Evolutionary conservation across 2,797 vertebrate species (phyloP), one percentile per base, ranked within the genome.

Genomic region (Hypotaenidia philippensis): DNA sequence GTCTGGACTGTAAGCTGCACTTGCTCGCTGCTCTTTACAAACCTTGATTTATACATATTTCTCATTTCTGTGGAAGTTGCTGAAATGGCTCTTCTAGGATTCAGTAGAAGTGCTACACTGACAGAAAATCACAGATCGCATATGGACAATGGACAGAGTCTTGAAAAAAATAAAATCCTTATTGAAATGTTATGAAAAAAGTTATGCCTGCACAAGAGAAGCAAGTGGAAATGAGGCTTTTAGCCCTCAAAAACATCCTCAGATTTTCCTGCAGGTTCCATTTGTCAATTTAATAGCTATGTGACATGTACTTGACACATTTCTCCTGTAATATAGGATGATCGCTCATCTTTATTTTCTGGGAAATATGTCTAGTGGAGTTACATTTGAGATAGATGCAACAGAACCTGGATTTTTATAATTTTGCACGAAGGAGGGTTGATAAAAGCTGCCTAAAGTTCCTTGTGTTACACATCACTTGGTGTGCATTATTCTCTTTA

Each of bases 231-330:
- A 85, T 41, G 47, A 64, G 38, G 38, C 22, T 80, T 82, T 95
- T 55, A 85, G 78, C 70, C 74, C 55, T 77, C 4, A 5, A 69
- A 76, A 89, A 36, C 34, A 56, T 31, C 18, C 13, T 61, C 57
- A 47, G 29, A 56, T 81, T 82, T 87, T 60, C 29, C 64, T 75
- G 13, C 2, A 16, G 83, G 69, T 59, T 77, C 53, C 13, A 55
- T 95, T 94, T 83, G 81, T 92, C 93, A 71, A 13, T 87, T 96
- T 81, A 91, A 91, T 94, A 87, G 59, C 76, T 72, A 9, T 56
- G 57, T 85, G 84, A 86, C 83, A 75, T 0, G 2, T 36, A 52
- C 45, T 89, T 92, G 79, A 90, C 65, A 60, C 27, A 40, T 65
- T 50, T 68, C 38, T 88, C 25, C 45, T 78, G 31, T 75, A 81